Evolutionary conservation across 2,888 invertebrate species (phyloP).

Genomic region (Germaria angustata): DNA sequence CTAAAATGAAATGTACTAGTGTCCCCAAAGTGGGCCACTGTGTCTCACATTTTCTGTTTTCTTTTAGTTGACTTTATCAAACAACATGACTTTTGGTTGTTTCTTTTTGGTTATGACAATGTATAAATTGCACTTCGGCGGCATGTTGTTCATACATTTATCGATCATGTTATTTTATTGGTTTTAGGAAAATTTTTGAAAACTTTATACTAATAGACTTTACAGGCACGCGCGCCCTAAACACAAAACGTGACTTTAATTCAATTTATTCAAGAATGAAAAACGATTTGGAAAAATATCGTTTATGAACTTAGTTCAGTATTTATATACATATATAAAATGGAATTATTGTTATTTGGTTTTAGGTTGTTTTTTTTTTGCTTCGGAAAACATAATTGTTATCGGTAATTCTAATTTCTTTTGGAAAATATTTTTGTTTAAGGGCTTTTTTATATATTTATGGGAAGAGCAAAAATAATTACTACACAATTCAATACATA

Average conservation of each 20-base stretch:
- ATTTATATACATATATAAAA: no score
- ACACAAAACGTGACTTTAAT: constrained; percentile 68
- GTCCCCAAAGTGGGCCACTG: constrained; percentile 59
- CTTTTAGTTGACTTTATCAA: constrained; percentile 4
- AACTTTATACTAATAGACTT: constrained; percentile 30
- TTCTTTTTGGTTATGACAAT: constrained; percentile 42
- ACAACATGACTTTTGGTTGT: constrained; percentile 36
- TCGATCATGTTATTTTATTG: constrained; percentile 37
- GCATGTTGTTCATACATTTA: constrained; percentile 18
- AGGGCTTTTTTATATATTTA: background rate
- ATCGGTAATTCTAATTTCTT: background rate
- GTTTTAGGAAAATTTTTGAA: constrained; percentile 13
- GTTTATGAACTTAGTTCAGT: constrained; percentile 27
- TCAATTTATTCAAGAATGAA: constrained; percentile 31
- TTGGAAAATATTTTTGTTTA: background rate
- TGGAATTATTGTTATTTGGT: no score
- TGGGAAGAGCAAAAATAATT: background rate
- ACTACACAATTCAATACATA: background rate
- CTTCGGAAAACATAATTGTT: background rate
- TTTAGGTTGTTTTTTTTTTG: background rate
- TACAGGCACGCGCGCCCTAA: constrained; percentile 66
- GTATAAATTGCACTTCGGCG: constrained; percentile 40
- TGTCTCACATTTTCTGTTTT: constrained; percentile 26
- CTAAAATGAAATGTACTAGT: constrained; percentile 4
- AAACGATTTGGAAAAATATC: background rate